Conservation (phyloP, 2,888 invertebrate species). For the Hyalella azteca region DNA sequence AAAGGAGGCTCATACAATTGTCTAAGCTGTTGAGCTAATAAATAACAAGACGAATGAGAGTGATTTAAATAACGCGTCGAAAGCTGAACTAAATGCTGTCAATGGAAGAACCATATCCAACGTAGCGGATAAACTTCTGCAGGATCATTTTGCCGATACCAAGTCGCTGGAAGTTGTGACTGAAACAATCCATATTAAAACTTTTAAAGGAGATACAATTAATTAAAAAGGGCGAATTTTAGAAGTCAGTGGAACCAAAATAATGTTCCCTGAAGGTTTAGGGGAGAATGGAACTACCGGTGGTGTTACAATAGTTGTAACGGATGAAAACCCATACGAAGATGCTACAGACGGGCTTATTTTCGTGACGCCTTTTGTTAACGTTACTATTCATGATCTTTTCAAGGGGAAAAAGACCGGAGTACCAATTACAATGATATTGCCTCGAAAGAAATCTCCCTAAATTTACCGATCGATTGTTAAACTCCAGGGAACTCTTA, state of each 20-base stretch:
- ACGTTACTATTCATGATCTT: slow-evolving; percentile 2
- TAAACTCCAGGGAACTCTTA: not conserved
- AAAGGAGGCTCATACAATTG: not conserved
- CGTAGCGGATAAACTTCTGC: slow-evolving; percentile 6
- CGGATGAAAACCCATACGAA: not conserved
- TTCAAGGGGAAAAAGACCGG: not conserved
- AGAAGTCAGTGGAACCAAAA: not conserved
- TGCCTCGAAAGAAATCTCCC: not conserved
- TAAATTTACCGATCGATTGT: not conserved
- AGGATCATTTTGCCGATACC: not conserved
- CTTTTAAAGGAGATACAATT: not conserved
- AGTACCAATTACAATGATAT: not conserved
- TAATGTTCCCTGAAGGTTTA: slow-evolving; percentile 22
- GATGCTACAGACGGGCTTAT: not conserved
- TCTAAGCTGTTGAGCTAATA: not conserved
- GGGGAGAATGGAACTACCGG: slow-evolving; percentile 12
- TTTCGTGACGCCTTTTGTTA: slow-evolving; percentile 20
- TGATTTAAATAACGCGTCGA: not conserved
- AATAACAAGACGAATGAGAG: not conserved
- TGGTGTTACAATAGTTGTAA: not conserved
- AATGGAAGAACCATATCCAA: not conserved
- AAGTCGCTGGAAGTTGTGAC: not conserved
- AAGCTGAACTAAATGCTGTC: not conserved
- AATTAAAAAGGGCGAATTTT: not conserved
- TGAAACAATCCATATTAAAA: not conserved